Base-by-base conservation (phyloP, 92 coral and sea anemone species). In the Zoanthus gigantus region DNA sequence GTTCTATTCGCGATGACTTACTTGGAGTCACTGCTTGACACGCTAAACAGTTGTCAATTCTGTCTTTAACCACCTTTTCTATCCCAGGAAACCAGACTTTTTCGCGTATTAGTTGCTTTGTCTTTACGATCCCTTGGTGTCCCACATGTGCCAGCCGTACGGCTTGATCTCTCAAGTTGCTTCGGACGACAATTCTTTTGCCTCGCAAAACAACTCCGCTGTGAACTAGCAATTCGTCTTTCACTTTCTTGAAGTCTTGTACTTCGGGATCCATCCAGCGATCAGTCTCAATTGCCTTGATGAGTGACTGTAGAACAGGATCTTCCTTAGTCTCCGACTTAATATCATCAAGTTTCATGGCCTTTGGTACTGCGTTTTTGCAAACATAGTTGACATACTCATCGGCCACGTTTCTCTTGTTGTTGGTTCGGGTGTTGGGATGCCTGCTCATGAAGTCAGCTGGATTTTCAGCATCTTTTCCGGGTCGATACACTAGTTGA, bases 301-400 rank as follows among this genome's bases (percentile, higher is more conserved):
- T 83, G 23, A 88, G 69, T 9, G 91, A 54, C 31, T 71, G 87
- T 66, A 92, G 28, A 15, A 65, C 44, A 6, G 83, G 18, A 34
- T 87, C 91, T 15, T 47, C 52, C 84, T 85, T 88, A 32, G 96
- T 90, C 28, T 77, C 90, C n/a, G 56, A 45, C 66, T 90, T 90
- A 78, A 93, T 67, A 72, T 93, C 92, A 57, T 91, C 82, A 30
- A 85, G 92, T 71, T 0, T 23, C 23, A 23, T 23, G 23, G 23
- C 23, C 23, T 23, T 23, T 23, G 23, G 23, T 23, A 23, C 61
- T 32, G 94, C 90, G 17, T 66, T 57, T 14, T 13, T 72, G 81
- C 84, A 84, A 13, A 88, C 61, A 34, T 83, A 84, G 72, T 88
- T 91, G 69, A 91, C 87, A 32, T 83, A 87, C 29, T 74, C 88